These are phyloP conservation scores for Polietes domitor DNA, from an alignment of 2,888 invertebrate species.

Conservation along the genomic window DNA sequence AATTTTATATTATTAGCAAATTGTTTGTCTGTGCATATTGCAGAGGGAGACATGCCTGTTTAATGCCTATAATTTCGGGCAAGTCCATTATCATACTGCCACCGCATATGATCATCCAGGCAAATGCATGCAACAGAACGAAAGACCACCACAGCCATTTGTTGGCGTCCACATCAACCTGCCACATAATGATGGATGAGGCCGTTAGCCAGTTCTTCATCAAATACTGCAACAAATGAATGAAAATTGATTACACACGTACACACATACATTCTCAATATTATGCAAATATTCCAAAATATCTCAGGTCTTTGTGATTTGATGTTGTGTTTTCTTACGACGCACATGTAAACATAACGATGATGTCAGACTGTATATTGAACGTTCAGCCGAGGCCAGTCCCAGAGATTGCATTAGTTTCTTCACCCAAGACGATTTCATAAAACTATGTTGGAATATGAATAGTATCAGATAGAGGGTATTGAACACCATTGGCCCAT, in stretches of 20 bases:
- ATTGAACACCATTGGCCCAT: conserved; percentile 80
- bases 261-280: conserved; percentile 20
- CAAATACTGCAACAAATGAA: conserved; percentile 79
- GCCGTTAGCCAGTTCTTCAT: conserved; percentile 82
- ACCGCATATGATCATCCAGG: conserved; percentile 84
- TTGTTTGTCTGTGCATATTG: too few species aligned
- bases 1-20: background rate
- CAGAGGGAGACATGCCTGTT: conserved; percentile 81
- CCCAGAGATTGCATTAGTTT: conserved; percentile 79
- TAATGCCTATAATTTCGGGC: conserved; percentile 83
- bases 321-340: conserved; percentile 43
- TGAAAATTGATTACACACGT: conserved; percentile 17
- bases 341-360: conserved; percentile 81
- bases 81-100: conserved; percentile 85
- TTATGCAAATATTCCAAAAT: background rate
- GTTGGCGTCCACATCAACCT: conserved; percentile 81
- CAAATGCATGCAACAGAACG: conserved; percentile 81
- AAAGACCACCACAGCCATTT: conserved; percentile 81
- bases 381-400: conserved; percentile 80
- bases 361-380: conserved; percentile 82
- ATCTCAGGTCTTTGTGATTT: conserved; percentile 8
- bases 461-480: conserved; percentile 82
- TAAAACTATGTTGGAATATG: conserved; percentile 83
- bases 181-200: conserved; percentile 82
- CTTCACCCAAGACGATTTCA: conserved; percentile 82